These are phyloP conservation scores for Microcebus murinus DNA, from an alignment of 2,113 vertebrate genomes.

Conservation along the genomic window DNA sequence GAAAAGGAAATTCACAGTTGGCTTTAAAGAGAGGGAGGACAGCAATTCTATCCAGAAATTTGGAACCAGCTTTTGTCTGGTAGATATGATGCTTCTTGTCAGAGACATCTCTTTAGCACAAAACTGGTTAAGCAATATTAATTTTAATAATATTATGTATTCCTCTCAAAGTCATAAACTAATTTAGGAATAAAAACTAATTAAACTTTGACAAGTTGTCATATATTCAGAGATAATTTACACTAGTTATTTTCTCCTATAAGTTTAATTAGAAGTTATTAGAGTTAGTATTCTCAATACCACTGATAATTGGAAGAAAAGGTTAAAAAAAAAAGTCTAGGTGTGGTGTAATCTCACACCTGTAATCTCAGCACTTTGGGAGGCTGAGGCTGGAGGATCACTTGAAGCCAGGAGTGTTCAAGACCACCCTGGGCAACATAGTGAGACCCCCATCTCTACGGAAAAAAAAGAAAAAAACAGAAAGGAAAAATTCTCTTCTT, in stretches of 20 bases:
- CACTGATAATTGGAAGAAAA: not conserved
- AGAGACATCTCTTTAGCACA: not conserved
- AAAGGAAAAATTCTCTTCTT: not conserved
- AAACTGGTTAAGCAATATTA: not conserved
- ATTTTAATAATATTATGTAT: constrained; percentile 16
- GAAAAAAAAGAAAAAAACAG: not conserved
- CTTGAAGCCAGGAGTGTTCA: too few relatives aligned
- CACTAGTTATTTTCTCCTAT: not conserved
- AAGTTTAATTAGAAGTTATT: not conserved
- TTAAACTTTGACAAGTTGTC: not conserved
- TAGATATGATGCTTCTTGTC: not conserved
- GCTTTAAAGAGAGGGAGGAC: not conserved
- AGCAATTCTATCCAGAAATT: constrained; percentile 7
- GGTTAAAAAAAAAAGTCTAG: not conserved
- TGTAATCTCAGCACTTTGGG: too few relatives aligned
- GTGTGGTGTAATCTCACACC: too few relatives aligned
- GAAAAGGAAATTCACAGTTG: not conserved
- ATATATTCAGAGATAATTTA: constrained; percentile 34
- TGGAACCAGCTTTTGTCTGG: not conserved
- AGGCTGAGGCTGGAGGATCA: too few relatives aligned
- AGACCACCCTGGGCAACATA: too few relatives aligned
- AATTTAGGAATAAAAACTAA: not conserved
- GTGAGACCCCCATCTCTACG: too few relatives aligned
- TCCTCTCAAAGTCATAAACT: not conserved
- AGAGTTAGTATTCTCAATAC: not conserved